Percentiles rank a stretch among this genome's conserved stretches.
phyloP scores from a whole-genome alignment of 2,113 vertebrate genomes.

The Corythoichthys haematopterus region DNA sequence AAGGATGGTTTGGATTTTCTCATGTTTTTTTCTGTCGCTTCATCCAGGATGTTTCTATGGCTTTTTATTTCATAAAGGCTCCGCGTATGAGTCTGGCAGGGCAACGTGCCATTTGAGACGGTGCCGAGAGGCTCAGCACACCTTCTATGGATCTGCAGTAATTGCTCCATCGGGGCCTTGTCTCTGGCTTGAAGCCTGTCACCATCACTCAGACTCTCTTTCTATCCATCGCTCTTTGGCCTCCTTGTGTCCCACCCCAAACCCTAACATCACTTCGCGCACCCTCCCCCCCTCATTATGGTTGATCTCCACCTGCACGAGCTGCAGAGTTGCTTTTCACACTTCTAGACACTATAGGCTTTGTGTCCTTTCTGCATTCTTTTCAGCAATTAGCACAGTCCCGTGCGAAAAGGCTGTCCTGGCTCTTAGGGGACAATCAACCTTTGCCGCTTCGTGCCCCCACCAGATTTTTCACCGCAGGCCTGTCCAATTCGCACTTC shows the following conservation, averaged over 20 bases:
- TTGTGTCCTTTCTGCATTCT: not conserved
- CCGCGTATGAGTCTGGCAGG: conserved; percentile 4
- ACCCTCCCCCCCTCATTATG: conserved; percentile 59
- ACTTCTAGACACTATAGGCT: conserved; percentile 4
- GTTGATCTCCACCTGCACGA: conserved; percentile 61
- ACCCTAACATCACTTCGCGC: conserved; percentile 10
- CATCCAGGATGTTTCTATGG: not conserved
- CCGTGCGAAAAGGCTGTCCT: not conserved
- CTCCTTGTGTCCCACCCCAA: conserved; percentile 5
- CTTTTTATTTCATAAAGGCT: conserved; percentile 7
- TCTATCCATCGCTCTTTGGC: conserved; percentile 30
- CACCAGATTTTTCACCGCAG: conserved; percentile 33
- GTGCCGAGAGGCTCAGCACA: conserved; percentile 54
- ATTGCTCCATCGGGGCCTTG: conserved; percentile 67
- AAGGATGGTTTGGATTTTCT: conserved; percentile 6
- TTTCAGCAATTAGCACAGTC: not conserved
- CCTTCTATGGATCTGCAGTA: conserved; percentile 60
- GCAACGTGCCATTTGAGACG: conserved; percentile 49
- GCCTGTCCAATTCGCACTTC: conserved; percentile 28
- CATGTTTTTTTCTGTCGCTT: conserved; percentile 13
- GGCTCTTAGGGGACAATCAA: not conserved
- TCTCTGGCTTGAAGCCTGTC: conserved; percentile 53
- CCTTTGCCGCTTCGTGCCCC: not conserved
- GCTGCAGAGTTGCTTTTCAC: conserved; percentile 38
- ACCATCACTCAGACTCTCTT: conserved; percentile 46